Evolutionary conservation across 2,113 vertebrate species (phyloP).

Genomic region (Bufo bufo): DNA sequence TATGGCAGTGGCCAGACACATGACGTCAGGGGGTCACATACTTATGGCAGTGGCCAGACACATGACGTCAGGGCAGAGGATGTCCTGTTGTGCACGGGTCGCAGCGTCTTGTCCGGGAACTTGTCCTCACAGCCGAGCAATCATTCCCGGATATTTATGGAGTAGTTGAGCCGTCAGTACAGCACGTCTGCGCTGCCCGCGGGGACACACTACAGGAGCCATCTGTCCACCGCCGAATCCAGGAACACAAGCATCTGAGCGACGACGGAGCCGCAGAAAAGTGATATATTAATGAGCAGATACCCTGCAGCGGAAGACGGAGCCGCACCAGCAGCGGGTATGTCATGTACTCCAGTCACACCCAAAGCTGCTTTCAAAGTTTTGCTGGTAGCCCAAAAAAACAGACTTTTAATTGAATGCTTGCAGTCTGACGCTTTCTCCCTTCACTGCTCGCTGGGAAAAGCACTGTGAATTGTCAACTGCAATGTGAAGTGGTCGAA

Average conservation of each 20-base stretch:
- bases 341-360: not conserved
- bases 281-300: not conserved
- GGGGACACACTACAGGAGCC: conserved; percentile 37
- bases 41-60: not conserved
- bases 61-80: not conserved
- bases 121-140: not conserved
- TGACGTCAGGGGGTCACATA: too few species aligned
- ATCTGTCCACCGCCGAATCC: conserved; percentile 58
- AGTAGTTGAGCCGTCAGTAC: conserved; percentile 45
- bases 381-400: not conserved
- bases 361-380: not conserved
- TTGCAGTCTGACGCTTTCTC: not conserved
- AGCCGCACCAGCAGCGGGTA: not conserved
- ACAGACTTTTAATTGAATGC: not conserved
- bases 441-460: too few species aligned
- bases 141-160: conserved; percentile 28
- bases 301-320: not conserved
- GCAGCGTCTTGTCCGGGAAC: too few species aligned
- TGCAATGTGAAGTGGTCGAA: too few species aligned
- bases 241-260: not conserved
- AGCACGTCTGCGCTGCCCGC: conserved; percentile 27
- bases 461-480: too few species aligned
- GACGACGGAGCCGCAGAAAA: conserved; percentile 30
- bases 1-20: too few species aligned
- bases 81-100: too few species aligned